A percentile compares a stretch with the other conserved stretches of the same genome.
phyloP scores from a whole-genome alignment of 2,113 vertebrate genomes.

The Zosterops borbonicus region DNA sequence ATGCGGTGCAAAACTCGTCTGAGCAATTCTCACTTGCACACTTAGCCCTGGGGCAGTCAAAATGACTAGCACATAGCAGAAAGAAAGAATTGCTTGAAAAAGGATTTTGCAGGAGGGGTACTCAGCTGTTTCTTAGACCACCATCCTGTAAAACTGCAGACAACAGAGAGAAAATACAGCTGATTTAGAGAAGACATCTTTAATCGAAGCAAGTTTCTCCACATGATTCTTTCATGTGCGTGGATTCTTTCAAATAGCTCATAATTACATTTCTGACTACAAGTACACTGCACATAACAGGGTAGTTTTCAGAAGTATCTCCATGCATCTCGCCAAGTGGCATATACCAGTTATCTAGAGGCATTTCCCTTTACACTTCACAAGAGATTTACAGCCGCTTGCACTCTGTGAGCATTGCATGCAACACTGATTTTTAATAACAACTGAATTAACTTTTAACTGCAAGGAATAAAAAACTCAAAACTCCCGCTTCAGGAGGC shows the following conservation, averaged over 20 bases:
- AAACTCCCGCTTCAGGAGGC: not conserved
- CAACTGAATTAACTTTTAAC: not conserved
- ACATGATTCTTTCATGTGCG: accelerated
- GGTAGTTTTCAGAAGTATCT: not conserved
- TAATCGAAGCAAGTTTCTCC: not conserved
- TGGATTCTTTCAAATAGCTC: not conserved
- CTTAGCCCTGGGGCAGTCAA: not conserved
- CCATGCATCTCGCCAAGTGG: accelerated
- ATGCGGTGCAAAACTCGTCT: not conserved
- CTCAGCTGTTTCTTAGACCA: not conserved
- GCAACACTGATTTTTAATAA: not conserved
- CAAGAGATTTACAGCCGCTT: not conserved
- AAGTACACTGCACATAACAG: not conserved
- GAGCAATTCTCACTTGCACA: not conserved
- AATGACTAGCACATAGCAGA: not conserved
- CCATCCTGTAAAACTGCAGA: not conserved
- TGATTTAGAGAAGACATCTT: not conserved
- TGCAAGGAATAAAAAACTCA: not conserved
- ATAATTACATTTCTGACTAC: not conserved
- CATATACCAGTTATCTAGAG: not conserved
- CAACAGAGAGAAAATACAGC: not conserved
- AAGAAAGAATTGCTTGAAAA: not conserved
- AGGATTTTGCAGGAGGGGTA: not conserved
- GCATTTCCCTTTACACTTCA: not conserved
- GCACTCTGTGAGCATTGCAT: not conserved